Percentiles rank a stretch among this genome's conserved stretches.
These are phyloP conservation scores for Panagrolaimus sp. DNA, from an alignment of 1,140 invertebrate genomes.

Conservation along the genomic window DNA sequence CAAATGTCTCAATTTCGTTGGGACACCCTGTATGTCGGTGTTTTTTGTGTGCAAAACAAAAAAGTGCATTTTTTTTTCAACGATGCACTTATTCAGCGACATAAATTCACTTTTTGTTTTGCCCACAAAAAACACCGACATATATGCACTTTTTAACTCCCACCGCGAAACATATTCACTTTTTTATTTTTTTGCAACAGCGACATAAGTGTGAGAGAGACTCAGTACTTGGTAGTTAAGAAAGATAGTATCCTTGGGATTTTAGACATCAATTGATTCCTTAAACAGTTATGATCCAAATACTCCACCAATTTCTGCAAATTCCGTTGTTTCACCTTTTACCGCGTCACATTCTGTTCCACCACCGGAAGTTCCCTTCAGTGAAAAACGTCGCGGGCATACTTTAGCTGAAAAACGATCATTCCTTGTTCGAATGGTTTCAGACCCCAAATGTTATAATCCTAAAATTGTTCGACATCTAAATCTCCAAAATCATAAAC, in stretches of 20 bases:
- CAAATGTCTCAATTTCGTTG: too few species aligned
- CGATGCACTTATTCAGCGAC: too few species aligned
- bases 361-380: not conserved
- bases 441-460: conserved; percentile 59
- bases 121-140: too few species aligned
- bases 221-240: too few species aligned
- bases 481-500: conserved; percentile 59
- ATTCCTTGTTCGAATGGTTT: conserved; percentile 58
- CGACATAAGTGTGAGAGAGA: too few species aligned
- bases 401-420: conserved; percentile 52
- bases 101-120: too few species aligned
- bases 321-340: not conserved
- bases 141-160: too few species aligned
- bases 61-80: too few species aligned
- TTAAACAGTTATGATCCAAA: not conserved
- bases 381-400: conserved; percentile 30
- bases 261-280: conserved; percentile 19
- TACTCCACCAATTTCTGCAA: not conserved
- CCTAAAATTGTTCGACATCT: conserved; percentile 59
- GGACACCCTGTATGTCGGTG: too few species aligned
- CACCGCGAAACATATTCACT: too few species aligned
- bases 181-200: too few species aligned
- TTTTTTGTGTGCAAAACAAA: too few species aligned
- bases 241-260: not conserved
- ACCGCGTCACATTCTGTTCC: not conserved